Conservation (phyloP, 2,113 vertebrate genomes). For the Peromyscus leucopus region DNA sequence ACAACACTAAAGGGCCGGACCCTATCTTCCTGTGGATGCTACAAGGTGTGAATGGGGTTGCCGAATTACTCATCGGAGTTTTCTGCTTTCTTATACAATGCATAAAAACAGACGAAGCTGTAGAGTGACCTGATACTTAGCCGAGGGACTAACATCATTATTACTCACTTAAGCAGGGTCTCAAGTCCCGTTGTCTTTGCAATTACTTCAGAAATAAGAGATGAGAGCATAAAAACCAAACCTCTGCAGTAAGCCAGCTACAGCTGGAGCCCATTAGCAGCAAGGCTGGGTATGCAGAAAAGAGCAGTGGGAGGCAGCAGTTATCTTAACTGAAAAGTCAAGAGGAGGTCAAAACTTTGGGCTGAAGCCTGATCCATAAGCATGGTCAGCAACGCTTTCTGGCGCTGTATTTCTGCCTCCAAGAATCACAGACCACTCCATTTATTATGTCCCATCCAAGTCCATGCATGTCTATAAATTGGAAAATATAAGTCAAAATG, state of each 20-base stretch:
- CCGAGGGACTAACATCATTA: constrained; percentile 58
- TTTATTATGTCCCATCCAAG: constrained; percentile 21
- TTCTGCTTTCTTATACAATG: constrained; percentile 48
- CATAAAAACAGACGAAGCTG: constrained; percentile 56
- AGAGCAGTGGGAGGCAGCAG: constrained; percentile 41
- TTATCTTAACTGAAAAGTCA: constrained; percentile 54
- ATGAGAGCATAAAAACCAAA: constrained; percentile 63
- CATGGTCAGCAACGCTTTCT: neutral
- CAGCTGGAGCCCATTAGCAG: constrained; percentile 76
- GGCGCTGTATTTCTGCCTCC: neutral
- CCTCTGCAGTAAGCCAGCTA: constrained; percentile 63
- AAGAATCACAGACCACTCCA: neutral
- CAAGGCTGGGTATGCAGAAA: constrained; percentile 50
- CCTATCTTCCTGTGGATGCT: neutral
- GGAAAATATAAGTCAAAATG: constrained; percentile 26
- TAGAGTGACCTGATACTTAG: constrained; percentile 51
- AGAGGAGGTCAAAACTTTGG: neutral
- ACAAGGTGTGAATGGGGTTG: neutral
- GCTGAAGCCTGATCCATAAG: neutral
- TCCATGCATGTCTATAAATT: neutral
- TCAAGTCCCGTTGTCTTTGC: constrained; percentile 74
- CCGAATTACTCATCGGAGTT: neutral
- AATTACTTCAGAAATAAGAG: constrained; percentile 73
- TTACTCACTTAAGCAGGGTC: constrained; percentile 54
- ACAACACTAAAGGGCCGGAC: neutral